Evolutionary conservation across 2,797 vertebrate genomes (phyloP), one percentile per base, ranked within the genome.

Genomic region (Tolypeutes matacus): DNA sequence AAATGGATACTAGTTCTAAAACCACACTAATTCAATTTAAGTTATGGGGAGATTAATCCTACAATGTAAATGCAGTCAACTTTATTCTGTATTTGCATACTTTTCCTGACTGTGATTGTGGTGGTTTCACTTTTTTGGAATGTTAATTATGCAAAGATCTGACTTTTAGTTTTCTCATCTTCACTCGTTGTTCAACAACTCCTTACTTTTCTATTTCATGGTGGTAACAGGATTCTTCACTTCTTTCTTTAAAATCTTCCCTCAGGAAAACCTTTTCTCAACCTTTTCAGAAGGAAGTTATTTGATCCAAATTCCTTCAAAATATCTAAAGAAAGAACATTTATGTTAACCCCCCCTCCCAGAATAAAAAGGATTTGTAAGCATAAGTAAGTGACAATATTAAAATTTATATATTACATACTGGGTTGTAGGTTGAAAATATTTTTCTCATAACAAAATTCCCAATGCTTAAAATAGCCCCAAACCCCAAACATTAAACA

Each of bases 1-100:
- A 86, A 93, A 97, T 53, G 65, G 17, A 10, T 8, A 82, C 13
- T 69, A 25, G 13, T 70, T 31, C 15, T 53, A 88, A 96, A 82
- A 73, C 91, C 5, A 15, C 31, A 93, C 46, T 14, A 80, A 65
- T 76, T 92, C 1, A 13, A 53, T 5, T 80, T 78, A 84, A 78
- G 8, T 31, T 80, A 56, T 62, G 60, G 86, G 23, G 29, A 70
- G 8, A 51, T 21, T 9, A 12, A n/a, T 46, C 27, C 8, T 84
- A 64, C 23, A 78, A 85, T 51, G n/a, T 58, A 86, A 93, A 82
- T 51, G 4, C 15, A 31, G 11, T 89, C 9, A 56, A 13, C 31
- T 93, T 77, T 85, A 81, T 17, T 82, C 7, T 67, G 18, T 34
- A 42, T 89, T 87, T 92, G 31, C n/a, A 42, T 62, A 86, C 31